phyloP scores from a whole-genome alignment of 1,140 invertebrate species.

The Brachionus paranguensis region DNA sequence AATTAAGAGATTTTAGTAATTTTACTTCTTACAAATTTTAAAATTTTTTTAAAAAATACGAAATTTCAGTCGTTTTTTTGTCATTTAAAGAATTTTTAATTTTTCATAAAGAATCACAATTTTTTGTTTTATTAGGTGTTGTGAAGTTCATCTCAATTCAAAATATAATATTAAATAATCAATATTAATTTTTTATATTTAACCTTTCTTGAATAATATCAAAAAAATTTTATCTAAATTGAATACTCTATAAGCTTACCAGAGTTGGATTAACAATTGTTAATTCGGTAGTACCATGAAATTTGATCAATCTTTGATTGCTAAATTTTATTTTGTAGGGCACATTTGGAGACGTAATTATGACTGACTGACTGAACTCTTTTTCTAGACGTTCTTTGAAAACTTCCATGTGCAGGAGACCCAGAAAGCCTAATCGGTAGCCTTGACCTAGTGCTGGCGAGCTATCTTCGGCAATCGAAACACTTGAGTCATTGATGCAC shows the following conservation, averaged over 20 bases:
- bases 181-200: too few relatives aligned
- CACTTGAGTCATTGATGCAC: constrained; percentile 85
- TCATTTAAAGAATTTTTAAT: too few relatives aligned
- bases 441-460: constrained; percentile 78
- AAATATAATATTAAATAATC: too few relatives aligned
- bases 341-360: constrained; percentile 86
- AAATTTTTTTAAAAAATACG: too few relatives aligned
- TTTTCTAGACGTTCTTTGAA: constrained; percentile 86
- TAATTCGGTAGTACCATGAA: constrained; percentile 65
- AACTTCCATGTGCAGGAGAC: constrained; percentile 89
- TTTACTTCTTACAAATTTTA: too few relatives aligned
- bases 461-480: constrained; percentile 60
- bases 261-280: constrained; percentile 74
- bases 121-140: too few relatives aligned
- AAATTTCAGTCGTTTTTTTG: too few relatives aligned
- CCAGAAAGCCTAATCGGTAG: constrained; percentile 67
- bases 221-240: neutral
- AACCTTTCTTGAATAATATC: neutral
- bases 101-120: too few relatives aligned
- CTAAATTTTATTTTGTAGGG: constrained; percentile 68
- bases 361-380: constrained; percentile 78
- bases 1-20: too few relatives aligned
- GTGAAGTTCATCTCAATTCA: too few relatives aligned
- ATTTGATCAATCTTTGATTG: constrained; percentile 56
- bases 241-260: constrained; percentile 46